Evolutionary conservation across 2,888 invertebrate species (phyloP).

Genomic region (Herminia tarsipennalis): DNA sequence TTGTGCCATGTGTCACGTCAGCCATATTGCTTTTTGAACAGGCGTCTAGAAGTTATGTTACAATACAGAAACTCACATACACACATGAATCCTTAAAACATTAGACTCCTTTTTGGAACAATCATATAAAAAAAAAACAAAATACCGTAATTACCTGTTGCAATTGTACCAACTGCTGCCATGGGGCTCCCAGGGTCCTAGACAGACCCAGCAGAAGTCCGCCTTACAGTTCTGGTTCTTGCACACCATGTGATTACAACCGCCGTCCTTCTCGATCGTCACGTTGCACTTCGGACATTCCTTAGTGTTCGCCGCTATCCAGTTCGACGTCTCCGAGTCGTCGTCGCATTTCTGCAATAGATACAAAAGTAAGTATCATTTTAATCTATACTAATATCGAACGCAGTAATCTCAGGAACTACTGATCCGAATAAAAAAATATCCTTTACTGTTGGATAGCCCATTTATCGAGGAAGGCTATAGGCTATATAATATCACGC

Average conservation of each 20-base stretch:
- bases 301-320: constrained; percentile 99
- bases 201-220: constrained; percentile 99
- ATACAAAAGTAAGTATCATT: not conserved
- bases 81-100: too few relatives aligned
- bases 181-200: constrained; percentile 99
- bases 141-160: constrained; percentile 87
- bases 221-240: constrained; percentile 99
- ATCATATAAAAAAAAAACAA: not conserved
- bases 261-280: constrained; percentile 98
- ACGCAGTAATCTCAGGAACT: too few relatives aligned
- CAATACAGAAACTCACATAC: too few relatives aligned
- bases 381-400: too few relatives aligned
- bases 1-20: not conserved
- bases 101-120: too few relatives aligned
- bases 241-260: constrained; percentile 99
- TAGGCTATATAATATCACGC: not conserved
- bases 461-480: too few relatives aligned
- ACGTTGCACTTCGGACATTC: constrained; percentile 99
- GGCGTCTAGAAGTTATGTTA: too few relatives aligned
- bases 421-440: too few relatives aligned
- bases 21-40: not conserved
- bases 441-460: too few relatives aligned
- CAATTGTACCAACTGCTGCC: constrained; percentile 99
- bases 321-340: constrained; percentile 99
- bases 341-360: constrained; percentile 94